These are phyloP conservation scores for Betta splendens DNA, from an alignment of 2,797 vertebrate species.

Conservation along the genomic window DNA sequence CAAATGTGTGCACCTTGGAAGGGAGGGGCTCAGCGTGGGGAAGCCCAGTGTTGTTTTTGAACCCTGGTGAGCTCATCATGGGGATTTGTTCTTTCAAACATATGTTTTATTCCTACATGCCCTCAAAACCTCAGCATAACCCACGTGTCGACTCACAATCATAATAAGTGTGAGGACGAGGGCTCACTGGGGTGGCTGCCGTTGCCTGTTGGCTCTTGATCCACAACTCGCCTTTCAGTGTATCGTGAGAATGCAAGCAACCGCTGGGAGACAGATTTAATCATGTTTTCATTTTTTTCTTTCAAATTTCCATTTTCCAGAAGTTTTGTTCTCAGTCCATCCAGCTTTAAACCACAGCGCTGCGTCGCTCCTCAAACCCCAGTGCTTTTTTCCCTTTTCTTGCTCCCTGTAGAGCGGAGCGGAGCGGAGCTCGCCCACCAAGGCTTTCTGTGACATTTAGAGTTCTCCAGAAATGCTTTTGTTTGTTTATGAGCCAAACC, in stretches of 20 bases:
- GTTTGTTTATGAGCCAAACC: conserved; percentile 50
- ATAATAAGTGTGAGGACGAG: conserved; percentile 8
- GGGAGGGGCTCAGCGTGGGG: neutral
- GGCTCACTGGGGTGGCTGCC: conserved; percentile 20
- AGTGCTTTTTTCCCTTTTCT: neutral
- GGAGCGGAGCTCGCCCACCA: conserved; percentile 27
- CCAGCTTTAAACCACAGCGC: conserved; percentile 37
- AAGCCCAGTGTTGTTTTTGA: conserved; percentile 23
- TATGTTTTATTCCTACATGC: conserved; percentile 7
- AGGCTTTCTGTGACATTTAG: conserved; percentile 50
- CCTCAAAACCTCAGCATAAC: conserved; percentile 22
- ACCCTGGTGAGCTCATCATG: conserved; percentile 10
- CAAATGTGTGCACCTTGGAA: neutral
- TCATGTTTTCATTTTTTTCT: conserved; percentile 64
- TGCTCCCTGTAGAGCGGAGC: neutral
- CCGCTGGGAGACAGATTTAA: conserved; percentile 60
- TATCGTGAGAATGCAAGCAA: conserved; percentile 61
- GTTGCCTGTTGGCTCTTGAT: conserved; percentile 36
- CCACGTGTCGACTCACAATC: conserved; percentile 32
- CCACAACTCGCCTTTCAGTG: conserved; percentile 47
- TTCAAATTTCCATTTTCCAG: conserved; percentile 51
- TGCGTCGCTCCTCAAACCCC: conserved; percentile 27
- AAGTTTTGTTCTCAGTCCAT: conserved; percentile 46
- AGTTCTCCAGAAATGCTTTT: conserved; percentile 47
- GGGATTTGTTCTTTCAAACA: neutral